Evolutionary conservation across 1,140 invertebrate species (phyloP), one percentile per base, ranked within the genome.

Genomic region (Triops longicaudatus): DNA sequence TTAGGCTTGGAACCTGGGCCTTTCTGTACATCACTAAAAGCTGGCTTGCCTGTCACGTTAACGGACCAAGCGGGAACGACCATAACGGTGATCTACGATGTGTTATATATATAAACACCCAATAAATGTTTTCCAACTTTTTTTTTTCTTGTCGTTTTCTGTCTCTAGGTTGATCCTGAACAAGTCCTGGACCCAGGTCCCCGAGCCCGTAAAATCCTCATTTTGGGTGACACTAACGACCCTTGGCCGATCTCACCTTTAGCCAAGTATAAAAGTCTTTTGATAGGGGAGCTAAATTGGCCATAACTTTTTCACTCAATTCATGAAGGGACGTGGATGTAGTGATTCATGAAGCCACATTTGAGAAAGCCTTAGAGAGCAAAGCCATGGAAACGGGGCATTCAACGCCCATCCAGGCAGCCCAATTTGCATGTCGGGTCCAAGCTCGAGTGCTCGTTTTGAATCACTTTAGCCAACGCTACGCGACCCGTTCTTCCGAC

Each of bases 381-480:
- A 83, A 82, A 77, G 84, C 84, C 44, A 50, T 83, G 27, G 81
- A 84, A 73, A 82, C 83, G 81, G 86, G 85, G 12, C 86, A 87
- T 79, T 87, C 86, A 22, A 87, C 86, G 26, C 85, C 86, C 74
- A 79, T 75, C 72, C 85, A 85, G 84, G 85, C 85, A 71, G 84
- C 82, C 26, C 73, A 78, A 41, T 82, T 86, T 80, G 85, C 84
- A 26, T 78, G 81, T 31, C 31, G 76, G 9, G 80, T 84, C 26
- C 76, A 80, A 74, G 85, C 83, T 4, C 82, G 81, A 80, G 79
- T 80, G 11, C 79, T 87, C 1, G 80, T 86, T 71, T 76, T 87
- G 22, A 85, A 83, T 37, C 86, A 87, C 79, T 85, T 85, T 79
- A 86, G 85, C 79, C 85, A 86, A 80, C 80, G 85, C 44, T 86